Evolutionary conservation across 2,113 vertebrate genomes (phyloP).

Genomic region (Melanerpes formicivorus): DNA sequence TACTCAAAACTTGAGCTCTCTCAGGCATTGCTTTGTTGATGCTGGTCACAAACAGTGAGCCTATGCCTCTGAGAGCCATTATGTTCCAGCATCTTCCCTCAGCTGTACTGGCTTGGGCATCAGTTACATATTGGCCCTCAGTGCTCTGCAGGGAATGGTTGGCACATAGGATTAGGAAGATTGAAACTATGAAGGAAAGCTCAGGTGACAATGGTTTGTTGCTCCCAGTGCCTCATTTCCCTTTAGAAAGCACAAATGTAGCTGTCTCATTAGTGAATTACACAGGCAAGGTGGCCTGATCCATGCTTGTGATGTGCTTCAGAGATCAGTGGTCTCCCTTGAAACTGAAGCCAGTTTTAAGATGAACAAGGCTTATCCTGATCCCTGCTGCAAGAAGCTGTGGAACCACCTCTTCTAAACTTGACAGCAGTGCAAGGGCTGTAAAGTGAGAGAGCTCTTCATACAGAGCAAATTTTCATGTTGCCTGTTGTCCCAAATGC

Average conservation of each 20-base stretch:
- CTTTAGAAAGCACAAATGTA: background rate
- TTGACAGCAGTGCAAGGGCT: background rate
- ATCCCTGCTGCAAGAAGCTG: background rate
- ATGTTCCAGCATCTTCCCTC: background rate
- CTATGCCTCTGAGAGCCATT: background rate
- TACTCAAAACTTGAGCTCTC: background rate
- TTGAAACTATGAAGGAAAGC: background rate
- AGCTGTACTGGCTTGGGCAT: background rate
- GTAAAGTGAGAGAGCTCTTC: background rate
- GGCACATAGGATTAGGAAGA: background rate
- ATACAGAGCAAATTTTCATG: fast-evolving
- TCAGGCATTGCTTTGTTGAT: background rate
- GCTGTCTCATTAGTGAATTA: background rate
- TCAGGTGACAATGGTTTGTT: background rate
- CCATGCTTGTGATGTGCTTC: background rate
- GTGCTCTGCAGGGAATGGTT: background rate
- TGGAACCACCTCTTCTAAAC: background rate
- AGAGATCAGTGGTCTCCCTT: fast-evolving
- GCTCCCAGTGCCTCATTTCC: no score
- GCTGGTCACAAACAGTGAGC: background rate
- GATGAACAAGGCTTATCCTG: fast-evolving
- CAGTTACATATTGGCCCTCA: background rate
- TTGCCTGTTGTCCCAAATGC: background rate
- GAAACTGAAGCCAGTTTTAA: background rate
- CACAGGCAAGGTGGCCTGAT: background rate